Evolutionary conservation across 2,888 invertebrate species (phyloP), one percentile per base, ranked within the genome.

Genomic region (Hirtodrosophila trivittata): DNA sequence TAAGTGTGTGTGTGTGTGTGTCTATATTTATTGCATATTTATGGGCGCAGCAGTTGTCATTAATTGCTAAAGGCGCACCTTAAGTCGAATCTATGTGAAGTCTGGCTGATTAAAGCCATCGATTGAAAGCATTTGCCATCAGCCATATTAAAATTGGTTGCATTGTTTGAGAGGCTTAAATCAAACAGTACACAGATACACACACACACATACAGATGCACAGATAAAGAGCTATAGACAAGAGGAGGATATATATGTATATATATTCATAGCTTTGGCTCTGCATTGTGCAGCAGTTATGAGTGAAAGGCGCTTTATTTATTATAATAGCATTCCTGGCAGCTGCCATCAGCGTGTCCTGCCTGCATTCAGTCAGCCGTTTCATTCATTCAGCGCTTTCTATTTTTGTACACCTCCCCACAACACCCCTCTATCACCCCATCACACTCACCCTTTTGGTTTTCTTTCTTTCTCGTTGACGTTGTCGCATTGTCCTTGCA

Each of bases 241-340:
- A 57, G 50, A 37, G 21, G 55, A 37, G 45, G 37, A 63, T 63
- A 32, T 3, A 32, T 10, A 9, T n/a, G 32, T 2, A 32, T 32
- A 9, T 54, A 45, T 50, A 57, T 63, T 50, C 60, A 63, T 26
- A n/a, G 69, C 70, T 58, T 62, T 76, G 59, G 63, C n/a, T 49
- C 35, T 60, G 64, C 84, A 84, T 80, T 80, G 86, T 82, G 76
- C 56, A 37, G 50, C 65, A 66, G 78, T 78, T 85, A 76, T 81
- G 86, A 81, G 86, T 82, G 80, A 81, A 85, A 85, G 80, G 67
- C 83, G 78, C 80, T 82, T 83, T 85, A 85, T 85, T 81, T 81
- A 81, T 85, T 75, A 85, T 81, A 81, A 81, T 81, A 64, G 80
- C 74, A 82, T 81, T 85, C 80, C 86, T 65, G 57, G 51, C 66